phyloP scores from a whole-genome alignment of 2,888 invertebrate species.

The Pachydiplax longipennis region DNA sequence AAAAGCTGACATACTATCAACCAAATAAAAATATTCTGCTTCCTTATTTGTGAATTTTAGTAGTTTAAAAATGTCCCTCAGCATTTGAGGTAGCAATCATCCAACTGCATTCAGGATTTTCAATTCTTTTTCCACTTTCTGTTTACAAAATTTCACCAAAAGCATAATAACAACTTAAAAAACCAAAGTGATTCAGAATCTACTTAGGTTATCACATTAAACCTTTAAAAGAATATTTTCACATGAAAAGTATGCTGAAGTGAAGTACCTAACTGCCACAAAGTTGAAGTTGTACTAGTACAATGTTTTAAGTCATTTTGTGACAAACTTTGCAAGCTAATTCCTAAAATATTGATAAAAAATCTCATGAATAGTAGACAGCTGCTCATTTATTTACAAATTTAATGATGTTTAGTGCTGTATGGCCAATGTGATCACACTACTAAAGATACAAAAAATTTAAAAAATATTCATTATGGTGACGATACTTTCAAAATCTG shows the following conservation, averaged over 20 bases:
- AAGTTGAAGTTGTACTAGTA: not conserved
- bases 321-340: not conserved
- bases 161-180: not conserved
- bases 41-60: not conserved
- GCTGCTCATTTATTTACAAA: constrained; percentile 22
- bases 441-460: not conserved
- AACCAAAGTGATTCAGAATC: not conserved
- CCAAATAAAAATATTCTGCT: not conserved
- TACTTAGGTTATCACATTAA: not conserved
- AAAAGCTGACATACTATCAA: not conserved
- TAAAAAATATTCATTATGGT: constrained; percentile 18
- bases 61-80: not conserved
- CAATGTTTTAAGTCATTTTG: not conserved
- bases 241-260: not conserved
- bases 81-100: not conserved
- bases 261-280: not conserved
- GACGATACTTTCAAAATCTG: constrained; percentile 8
- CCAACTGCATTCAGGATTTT: not conserved
- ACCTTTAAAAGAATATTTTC: not conserved
- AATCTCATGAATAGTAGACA: constrained; percentile 2
- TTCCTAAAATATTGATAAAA: constrained; percentile 11
- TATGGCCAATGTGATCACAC: not conserved
- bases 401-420: not conserved
- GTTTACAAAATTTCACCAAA: not conserved
- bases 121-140: not conserved